A percentile compares a stretch with the other conserved stretches of the same genome.
Conservation (phyloP, 2,797 vertebrate species). For the Gymnocypris eckloni region DNA sequence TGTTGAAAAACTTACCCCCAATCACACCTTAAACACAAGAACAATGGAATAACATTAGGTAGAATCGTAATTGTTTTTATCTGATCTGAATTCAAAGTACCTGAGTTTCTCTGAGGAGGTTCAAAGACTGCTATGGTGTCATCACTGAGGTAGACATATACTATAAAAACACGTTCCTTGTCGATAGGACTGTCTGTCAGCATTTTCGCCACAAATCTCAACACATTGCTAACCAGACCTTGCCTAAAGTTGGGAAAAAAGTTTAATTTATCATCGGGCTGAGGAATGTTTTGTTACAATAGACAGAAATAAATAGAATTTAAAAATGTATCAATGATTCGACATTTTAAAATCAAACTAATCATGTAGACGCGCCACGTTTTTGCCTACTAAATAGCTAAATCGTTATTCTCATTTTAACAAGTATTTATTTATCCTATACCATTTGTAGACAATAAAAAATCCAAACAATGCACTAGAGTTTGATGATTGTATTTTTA, state of each 20-base stretch:
- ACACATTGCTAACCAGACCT: slow-evolving; percentile 81
- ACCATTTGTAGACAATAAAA: background rate
- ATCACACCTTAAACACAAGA: slow-evolving; percentile 75
- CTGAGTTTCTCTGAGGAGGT: slow-evolving; percentile 82
- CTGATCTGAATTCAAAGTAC: slow-evolving; percentile 66
- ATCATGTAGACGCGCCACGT: background rate
- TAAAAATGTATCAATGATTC: background rate
- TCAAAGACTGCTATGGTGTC: slow-evolving; percentile 88
- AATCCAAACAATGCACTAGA: background rate
- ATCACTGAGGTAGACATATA: slow-evolving; percentile 87
- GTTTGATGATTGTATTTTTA: background rate
- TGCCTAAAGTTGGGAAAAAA: slow-evolving; percentile 66
- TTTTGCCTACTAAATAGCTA: background rate
- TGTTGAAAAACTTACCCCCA: slow-evolving; percentile 88
- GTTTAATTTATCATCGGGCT: background rate
- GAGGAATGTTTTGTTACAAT: background rate
- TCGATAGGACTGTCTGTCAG: slow-evolving; percentile 74
- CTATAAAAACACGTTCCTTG: slow-evolving; percentile 80
- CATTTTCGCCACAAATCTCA: slow-evolving; percentile 84
- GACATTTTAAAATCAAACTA: background rate
- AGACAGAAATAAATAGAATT: background rate
- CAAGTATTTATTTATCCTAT: background rate
- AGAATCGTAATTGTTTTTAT: background rate
- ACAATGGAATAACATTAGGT: background rate
- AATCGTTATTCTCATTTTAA: background rate